Evolutionary conservation across 2,797 vertebrate species (phyloP).

Genomic region (Pangasius macronema): DNA sequence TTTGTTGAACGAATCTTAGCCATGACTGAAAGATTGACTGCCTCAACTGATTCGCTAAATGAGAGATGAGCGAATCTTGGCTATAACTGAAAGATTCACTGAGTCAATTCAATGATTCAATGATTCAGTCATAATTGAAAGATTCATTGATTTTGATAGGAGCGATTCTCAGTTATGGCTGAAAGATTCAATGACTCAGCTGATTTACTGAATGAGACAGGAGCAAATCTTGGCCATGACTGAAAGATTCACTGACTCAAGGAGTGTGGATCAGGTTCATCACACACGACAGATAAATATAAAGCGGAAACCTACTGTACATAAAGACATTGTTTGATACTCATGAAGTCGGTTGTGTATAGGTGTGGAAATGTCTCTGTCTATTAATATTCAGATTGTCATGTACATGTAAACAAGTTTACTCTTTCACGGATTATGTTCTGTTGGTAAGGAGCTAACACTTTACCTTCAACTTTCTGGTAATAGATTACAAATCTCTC

Average conservation of each 20-base stretch:
- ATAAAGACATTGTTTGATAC: neutral
- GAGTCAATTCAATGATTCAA: neutral
- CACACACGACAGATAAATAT: neutral
- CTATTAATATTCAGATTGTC: neutral
- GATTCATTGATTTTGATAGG: neutral
- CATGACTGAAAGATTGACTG: neutral
- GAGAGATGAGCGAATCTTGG: neutral
- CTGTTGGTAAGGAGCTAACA: neutral
- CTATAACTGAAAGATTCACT: neutral
- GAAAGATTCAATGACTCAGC: neutral
- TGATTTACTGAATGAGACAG: neutral
- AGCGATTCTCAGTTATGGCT: too few relatives aligned
- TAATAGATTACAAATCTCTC: neutral
- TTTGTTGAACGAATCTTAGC: neutral
- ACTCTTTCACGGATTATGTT: neutral
- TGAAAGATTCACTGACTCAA: neutral
- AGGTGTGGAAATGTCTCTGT: neutral
- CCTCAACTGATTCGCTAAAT: neutral
- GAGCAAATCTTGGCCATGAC: neutral
- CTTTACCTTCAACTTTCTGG: neutral
- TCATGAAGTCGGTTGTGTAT: neutral
- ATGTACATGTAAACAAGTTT: neutral
- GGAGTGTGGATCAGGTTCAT: neutral
- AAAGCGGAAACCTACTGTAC: neutral
- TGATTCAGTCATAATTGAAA: too few relatives aligned